These are phyloP conservation scores for Ypsolopha sequella DNA, from an alignment of 2,888 invertebrate species.

Conservation along the genomic window DNA sequence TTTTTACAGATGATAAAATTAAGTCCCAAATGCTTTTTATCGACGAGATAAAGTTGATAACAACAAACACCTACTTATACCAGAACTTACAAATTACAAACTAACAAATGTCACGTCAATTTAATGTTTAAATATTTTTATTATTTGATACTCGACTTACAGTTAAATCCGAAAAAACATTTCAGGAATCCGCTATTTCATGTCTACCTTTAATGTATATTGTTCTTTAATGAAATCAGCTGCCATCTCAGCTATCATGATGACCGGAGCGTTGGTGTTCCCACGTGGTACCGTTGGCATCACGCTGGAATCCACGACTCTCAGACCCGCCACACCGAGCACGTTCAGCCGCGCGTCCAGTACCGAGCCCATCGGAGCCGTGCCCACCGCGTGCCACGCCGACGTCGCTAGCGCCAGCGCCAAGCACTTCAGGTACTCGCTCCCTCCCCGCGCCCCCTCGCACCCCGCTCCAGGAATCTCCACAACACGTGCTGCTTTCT, in stretches of 20 bases:
- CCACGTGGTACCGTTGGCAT: slow-evolving; percentile 44
- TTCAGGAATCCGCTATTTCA: no score
- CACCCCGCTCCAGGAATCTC: slow-evolving; percentile 30
- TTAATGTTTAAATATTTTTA: no score
- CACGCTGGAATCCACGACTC: slow-evolving; percentile 50
- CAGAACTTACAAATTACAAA: no score
- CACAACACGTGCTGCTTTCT: slow-evolving; percentile 28
- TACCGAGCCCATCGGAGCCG: slow-evolving; percentile 43
- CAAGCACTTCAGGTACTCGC: slow-evolving; percentile 54
- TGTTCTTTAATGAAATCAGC: slow-evolving; percentile 37
- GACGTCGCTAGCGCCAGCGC: slow-evolving; percentile 34
- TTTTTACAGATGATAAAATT: no score
- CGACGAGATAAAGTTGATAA: no score
- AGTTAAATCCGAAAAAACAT: no score
- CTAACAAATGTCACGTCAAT: no score
- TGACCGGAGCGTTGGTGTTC: slow-evolving; percentile 50
- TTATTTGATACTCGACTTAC: no score
- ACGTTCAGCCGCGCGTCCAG: slow-evolving; percentile 34
- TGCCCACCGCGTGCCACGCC: slow-evolving; percentile 54
- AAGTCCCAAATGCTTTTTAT: no score
- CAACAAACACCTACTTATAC: no score
- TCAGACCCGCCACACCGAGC: slow-evolving; percentile 25
- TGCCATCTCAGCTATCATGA: slow-evolving; percentile 53
- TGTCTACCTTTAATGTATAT: slow-evolving; percentile 7
- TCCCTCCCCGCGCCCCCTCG: slow-evolving; percentile 18